Conservation (phyloP, 2,888 invertebrate species). For the Eristalis pertinax region DNA sequence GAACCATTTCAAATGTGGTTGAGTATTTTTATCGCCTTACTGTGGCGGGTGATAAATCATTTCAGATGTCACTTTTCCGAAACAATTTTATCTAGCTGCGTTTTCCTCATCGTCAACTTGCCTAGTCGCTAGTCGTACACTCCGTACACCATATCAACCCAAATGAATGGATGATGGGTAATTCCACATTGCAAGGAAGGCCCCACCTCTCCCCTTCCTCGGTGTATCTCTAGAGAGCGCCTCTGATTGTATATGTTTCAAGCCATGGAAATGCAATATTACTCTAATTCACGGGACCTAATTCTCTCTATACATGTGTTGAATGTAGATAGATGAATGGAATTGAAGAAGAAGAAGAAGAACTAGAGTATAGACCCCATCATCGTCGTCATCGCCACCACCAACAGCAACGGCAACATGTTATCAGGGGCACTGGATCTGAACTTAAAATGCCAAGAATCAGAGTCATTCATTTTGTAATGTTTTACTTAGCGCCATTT, state of each 20-base stretch:
- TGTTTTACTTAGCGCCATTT: conserved; percentile 67
- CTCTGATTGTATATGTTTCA: conserved; percentile 10
- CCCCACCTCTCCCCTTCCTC: conserved; percentile 4
- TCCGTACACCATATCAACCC: neutral
- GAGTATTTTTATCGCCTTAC: conserved; percentile 67
- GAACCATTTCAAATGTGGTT: conserved; percentile 11
- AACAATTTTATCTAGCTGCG: conserved; percentile 80
- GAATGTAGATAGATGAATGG: conserved; percentile 13
- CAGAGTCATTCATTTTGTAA: conserved; percentile 67
- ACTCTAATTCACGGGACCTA: conserved; percentile 55
- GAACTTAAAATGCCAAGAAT: conserved; percentile 66
- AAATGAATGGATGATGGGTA: conserved; percentile 11
- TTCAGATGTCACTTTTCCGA: conserved; percentile 81
- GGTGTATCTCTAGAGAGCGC: neutral
- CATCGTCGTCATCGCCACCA: neutral
- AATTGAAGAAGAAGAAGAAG: conserved; percentile 6
- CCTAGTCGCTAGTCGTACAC: conserved; percentile 3
- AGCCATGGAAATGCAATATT: conserved; percentile 44
- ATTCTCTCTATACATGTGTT: conserved; percentile 32
- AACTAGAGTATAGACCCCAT: neutral
- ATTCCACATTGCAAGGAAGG: conserved; percentile 43
- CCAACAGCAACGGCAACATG: neutral
- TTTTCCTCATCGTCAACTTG: conserved; percentile 38
- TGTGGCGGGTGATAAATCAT: conserved; percentile 79
- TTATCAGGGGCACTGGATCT: conserved; percentile 64